Conservation (phyloP, 2,113 vertebrate species). For the Boleophthalmus pectinirostris region DNA sequence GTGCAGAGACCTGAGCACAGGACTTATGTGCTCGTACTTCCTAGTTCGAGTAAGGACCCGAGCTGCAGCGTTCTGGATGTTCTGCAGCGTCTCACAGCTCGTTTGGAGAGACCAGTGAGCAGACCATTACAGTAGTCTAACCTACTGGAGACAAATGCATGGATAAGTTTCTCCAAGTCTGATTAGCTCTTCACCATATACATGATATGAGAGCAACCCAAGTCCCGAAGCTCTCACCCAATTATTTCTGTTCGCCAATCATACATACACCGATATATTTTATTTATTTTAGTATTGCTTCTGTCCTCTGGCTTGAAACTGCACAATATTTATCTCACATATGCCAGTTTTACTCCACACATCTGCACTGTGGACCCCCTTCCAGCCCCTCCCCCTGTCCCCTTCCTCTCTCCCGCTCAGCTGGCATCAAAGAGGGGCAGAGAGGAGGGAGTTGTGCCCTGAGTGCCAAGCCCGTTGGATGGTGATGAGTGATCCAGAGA, state of each 20-base stretch:
- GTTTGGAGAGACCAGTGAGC: too few species aligned
- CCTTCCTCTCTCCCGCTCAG: constrained; percentile 56
- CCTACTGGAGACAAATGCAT: too few species aligned
- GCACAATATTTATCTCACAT: constrained; percentile 45
- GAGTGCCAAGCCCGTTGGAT: constrained; percentile 66
- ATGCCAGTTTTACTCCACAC: constrained; percentile 49
- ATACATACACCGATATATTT: constrained; percentile 1
- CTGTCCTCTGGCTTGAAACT: constrained; percentile 32
- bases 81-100: too few species aligned
- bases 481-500: constrained; percentile 64
- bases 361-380: constrained; percentile 50
- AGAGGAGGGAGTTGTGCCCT: constrained; percentile 31
- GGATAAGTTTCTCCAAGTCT: too few species aligned
- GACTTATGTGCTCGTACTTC: too few species aligned
- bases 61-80: too few species aligned
- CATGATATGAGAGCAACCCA: constrained; percentile 11
- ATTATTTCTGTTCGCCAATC: constrained; percentile 21
- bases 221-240: constrained; percentile 45
- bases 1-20: too few species aligned
- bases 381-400: constrained; percentile 31
- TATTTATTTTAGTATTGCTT: constrained; percentile 25
- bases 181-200: too few species aligned
- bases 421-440: constrained; percentile 63
- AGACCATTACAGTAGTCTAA: too few species aligned
- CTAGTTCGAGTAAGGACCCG: too few species aligned